Base-by-base conservation (phyloP, 2,113 vertebrate species). In the Choloepus hoffmanni region DNA sequence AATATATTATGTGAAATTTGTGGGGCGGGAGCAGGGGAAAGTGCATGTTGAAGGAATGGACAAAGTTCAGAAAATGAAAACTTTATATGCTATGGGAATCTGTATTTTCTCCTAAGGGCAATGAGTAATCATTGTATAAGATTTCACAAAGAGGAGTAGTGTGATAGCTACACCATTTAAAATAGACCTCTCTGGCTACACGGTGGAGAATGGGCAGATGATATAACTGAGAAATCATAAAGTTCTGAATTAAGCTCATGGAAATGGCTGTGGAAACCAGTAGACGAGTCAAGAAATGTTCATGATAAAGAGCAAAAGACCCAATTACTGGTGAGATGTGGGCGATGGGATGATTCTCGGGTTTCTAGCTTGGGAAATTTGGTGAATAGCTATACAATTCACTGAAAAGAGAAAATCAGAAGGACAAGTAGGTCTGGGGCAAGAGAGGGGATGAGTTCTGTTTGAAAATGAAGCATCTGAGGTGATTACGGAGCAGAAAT, bases 361-460 rank as follows among this genome's bases (percentile, higher is more conserved):
- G 33, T 89, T 82, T 89, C 94, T 94, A 50, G n/a, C n/a, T 74
- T 67, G 28, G 72, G 43, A 78, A 90, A 83, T n/a, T 62, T 84
- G 70, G 24, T 10, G 14, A 89, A 18, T 6, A 33, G 62, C 40
- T 28, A 43, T 14, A 86, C 21, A 62, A 94, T 40, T 96, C 55
- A 77, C 76, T 73, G 33, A 89, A 82, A 78, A 30, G 19, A 94
- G 63, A 87, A 87, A 83, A n/a, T 36, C 65, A 63, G 85, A 70
- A 55, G 48, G 36, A 36, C 36, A 40, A 89, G 65, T 26, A 50
- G 33, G 43, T 85, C 36, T 48, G 10, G 45, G 8, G 24, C 15
- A 92, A 63, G 21, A 63, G 48, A 79, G 43, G 30, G 60, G 55
- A 53, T 63, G 13, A 85, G 30, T 85, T 81, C 72, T 36, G 33